Base-by-base conservation (phyloP, 2,797 vertebrate species). In the Thripadectes ignobilis region DNA sequence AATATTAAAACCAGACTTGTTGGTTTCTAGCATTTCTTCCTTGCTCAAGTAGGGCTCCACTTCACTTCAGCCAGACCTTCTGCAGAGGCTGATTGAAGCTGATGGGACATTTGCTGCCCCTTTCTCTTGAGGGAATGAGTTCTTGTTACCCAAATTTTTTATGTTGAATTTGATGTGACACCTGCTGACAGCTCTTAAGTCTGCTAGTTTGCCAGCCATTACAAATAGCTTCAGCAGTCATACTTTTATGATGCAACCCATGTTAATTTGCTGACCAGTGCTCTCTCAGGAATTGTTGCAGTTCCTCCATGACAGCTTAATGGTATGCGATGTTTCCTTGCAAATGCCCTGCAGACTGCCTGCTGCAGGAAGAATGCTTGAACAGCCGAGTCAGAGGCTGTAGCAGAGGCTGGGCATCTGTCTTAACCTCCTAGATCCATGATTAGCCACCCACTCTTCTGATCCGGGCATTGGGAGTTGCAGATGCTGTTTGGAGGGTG, bases 61-160 rank as follows among this genome's bases (percentile, higher is more conserved):
- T 91, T 77, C 36, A 85, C 12, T 84, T 79, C 48, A 80, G 55
- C 14, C 80, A 88, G 61, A 46, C 36, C 34, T 86, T 81, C 20
- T 30, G 1, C 39, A 67, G 49, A 58, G 57, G 12, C 22, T 46
- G 43, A 29, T 27, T 0, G 0, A 74, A 90, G 49, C 57, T 87
- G 14, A 20, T 80, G 81, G 71, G 49, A 57, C 34, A 54, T 0
- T 79, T 55, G 24, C 48, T 88, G 19, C 19, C 20, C 6, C 26
- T 52, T 85, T 77, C 51, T 72, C 22, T 73, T 54, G 22, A 75
- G 22, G 21, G 45, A 68, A 39, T 29, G 16, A n/a, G 10, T 57
- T 92, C 57, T 73, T 51, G 7, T 85, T 82, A 58, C 7, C 7
- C 3, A 1, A 6, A 38, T 57, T 51, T 27, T 71, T 63, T 82